Percentiles rank a stretch among this genome's conserved stretches.
These are phyloP conservation scores for Schizaphis graminum DNA, from an alignment of 2,888 invertebrate genomes.

Conservation along the genomic window DNA sequence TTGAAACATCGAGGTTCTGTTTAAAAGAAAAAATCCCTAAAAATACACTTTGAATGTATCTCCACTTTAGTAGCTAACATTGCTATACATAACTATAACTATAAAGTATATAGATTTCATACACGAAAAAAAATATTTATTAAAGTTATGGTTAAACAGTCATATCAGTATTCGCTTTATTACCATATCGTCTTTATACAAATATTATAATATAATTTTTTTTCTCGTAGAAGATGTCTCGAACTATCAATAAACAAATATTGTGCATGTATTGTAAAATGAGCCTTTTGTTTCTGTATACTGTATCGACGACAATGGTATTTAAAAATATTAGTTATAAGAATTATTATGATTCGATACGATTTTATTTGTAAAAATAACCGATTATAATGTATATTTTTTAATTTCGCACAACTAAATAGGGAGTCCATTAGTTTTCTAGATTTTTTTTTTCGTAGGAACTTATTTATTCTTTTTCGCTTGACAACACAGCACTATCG, in stretches of 20 bases:
- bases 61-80: background rate
- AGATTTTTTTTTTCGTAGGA: background rate
- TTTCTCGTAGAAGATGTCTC: background rate
- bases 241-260: background rate
- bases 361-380: background rate
- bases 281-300: background rate
- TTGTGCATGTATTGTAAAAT: background rate
- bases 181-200: background rate
- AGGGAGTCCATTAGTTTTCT: background rate
- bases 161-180: too few relatives aligned
- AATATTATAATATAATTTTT: background rate
- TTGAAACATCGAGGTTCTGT: background rate
- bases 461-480: slow-evolving; percentile 19
- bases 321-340: background rate
- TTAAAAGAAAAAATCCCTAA: background rate
- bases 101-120: background rate
- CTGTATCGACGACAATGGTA: background rate
- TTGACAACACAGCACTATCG: slow-evolving; percentile 29
- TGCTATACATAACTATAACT: background rate
- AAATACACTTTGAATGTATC: background rate
- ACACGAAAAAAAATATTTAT: background rate
- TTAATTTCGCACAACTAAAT: slow-evolving; percentile 17
- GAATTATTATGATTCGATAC: background rate
- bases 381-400: background rate
- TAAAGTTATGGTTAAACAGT: background rate